Conservation (phyloP, 2,888 invertebrate genomes). For the Leucophora obtusa region DNA sequence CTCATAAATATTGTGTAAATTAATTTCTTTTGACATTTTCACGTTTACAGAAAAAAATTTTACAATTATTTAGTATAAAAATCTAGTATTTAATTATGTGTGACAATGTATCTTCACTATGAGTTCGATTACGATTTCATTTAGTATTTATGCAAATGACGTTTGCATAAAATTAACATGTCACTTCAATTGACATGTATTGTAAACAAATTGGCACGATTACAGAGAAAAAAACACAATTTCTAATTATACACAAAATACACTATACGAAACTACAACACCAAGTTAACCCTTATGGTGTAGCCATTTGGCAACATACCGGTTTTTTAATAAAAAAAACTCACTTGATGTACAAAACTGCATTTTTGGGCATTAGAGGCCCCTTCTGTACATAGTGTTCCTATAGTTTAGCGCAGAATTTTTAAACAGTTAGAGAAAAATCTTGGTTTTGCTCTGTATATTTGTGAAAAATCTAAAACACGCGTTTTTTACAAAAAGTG, state of each 20-base stretch:
- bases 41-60: slow-evolving; percentile 50
- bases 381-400: no score
- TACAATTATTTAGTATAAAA: not conserved
- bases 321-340: no score
- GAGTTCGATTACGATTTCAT: not conserved
- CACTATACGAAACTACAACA: not conserved
- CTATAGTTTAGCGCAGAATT: no score
- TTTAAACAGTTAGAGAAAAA: no score
- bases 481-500: no score
- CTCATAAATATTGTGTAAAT: slow-evolving; percentile 1
- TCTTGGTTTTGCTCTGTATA: no score
- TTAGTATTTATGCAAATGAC: slow-evolving; percentile 31
- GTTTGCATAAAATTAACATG: slow-evolving; percentile 60
- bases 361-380: no score
- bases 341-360: no score
- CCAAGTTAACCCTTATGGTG: no score
- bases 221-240: slow-evolving; percentile 25
- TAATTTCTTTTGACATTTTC: slow-evolving; percentile 50
- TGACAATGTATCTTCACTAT: not conserved
- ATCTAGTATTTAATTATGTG: not conserved
- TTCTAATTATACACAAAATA: slow-evolving; percentile 41
- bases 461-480: no score
- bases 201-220: slow-evolving; percentile 57
- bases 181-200: slow-evolving; percentile 46
- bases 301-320: no score